Base-by-base conservation (phyloP, 2,888 invertebrate genomes). In the Koerneria pararmatus region DNA sequence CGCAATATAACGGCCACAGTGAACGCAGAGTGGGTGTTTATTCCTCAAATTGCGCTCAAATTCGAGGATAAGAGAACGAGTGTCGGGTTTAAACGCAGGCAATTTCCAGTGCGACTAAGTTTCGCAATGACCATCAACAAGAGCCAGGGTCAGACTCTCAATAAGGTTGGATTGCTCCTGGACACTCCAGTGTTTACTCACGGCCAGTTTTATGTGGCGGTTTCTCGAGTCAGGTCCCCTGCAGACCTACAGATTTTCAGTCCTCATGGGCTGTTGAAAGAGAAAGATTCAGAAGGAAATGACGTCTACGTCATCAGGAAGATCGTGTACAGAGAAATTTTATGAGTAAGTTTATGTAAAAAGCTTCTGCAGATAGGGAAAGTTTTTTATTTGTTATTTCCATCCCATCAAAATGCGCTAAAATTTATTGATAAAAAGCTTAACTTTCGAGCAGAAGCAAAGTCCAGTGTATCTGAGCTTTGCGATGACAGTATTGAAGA, bases 121-220 rank as follows among this genome's bases (percentile, higher is more conserved):
- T 59, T 59, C 27, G 37, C 29, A 1, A 59, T 41, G 58, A 58
- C 58, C 8, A 37, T 58, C 15, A 58, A 58, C n/a, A 58, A 58
- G 35, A 19, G 29, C 3, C 34, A 58, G 15, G 58, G 58, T 15
- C 58, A 58, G 37, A 58, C 58, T n/a, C 35, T 58, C 24, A 35
- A 6, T 11, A 58, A 58, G 19, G 58, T 58, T 34, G 58, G 35
- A 35, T 27, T 58, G 2, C n/a, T 58, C n/a, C 24, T 58, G 11
- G 58, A 58, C 24, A 58, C 29, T n/a, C 29, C 24, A 4, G 35
- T 37, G 1, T 74, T 75, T 54, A 31, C 49, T 11, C 76, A 74
- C 46, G 74, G 74, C 8, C 74, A 74, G 24, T n/a, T 69, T 2
- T 77, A 74, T 31, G 76, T 77, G 5, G 76, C 69, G 1, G 24